Percentiles rank a stretch among this genome's conserved stretches.
Conservation (phyloP, 2,113 vertebrate species). For the Pangasianodon gigas region DNA sequence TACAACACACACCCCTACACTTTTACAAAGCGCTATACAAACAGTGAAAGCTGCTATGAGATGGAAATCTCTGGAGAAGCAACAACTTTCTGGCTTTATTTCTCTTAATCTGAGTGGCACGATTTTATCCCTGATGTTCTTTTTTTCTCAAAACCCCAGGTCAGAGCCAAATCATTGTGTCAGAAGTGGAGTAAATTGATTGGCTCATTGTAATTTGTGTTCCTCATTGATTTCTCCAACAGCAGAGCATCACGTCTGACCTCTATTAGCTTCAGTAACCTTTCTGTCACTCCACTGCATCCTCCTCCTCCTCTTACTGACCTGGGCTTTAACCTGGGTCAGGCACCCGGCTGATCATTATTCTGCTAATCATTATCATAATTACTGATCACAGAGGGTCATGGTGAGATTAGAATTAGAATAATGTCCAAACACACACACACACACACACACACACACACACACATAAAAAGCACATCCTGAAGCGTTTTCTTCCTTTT, state of each 20-base stretch:
- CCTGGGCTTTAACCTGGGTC: conserved; percentile 48
- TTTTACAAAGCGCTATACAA: neutral
- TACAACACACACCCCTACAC: neutral
- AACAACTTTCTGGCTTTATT: neutral
- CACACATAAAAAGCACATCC: too few relatives aligned
- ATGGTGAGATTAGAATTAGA: neutral
- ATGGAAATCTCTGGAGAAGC: neutral
- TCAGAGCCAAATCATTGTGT: neutral
- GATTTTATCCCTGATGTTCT: neutral
- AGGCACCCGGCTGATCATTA: neutral
- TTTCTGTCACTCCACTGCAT: neutral
- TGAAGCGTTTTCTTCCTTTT: neutral
- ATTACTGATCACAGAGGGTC: conserved; percentile 24
- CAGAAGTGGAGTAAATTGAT: conserved; percentile 8
- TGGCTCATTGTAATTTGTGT: neutral
- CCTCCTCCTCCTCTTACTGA: conserved; percentile 23
- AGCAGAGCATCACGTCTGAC: neutral
- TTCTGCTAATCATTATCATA: conserved; percentile 46
- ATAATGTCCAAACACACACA: too few relatives aligned
- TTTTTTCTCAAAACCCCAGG: neutral
- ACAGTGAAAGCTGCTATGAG: neutral
- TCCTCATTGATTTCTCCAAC: neutral
- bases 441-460: too few relatives aligned
- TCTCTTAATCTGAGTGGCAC: neutral
- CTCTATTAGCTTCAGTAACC: neutral